Evolutionary conservation across 1,140 invertebrate genomes (phyloP).

Genomic region (Ridgeia piscesae): DNA sequence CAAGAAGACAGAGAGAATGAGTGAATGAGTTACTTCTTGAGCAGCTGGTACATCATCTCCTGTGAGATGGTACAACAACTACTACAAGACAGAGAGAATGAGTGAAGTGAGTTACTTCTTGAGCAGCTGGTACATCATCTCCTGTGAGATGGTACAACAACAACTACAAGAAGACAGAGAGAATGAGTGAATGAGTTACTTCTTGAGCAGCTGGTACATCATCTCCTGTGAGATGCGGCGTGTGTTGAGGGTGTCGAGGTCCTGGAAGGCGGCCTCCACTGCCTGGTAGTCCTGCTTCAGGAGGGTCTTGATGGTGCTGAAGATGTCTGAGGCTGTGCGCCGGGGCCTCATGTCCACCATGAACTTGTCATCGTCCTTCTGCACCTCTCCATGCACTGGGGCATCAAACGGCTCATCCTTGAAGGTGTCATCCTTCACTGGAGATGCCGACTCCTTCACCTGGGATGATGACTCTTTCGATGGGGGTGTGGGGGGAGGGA

Average conservation of each 20-base stretch:
- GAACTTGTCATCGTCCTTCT: constrained; percentile 17
- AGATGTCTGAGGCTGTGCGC: constrained; percentile 43
- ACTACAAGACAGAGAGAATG: no score
- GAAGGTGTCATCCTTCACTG: not conserved
- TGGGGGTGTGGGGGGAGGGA: not conserved
- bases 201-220: constrained; percentile 50
- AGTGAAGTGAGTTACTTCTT: no score
- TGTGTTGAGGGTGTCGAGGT: constrained; percentile 52
- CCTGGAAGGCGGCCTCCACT: constrained; percentile 48
- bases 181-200: not conserved
- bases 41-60: no score
- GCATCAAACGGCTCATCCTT: not conserved
- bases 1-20: no score
- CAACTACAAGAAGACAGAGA: no score
- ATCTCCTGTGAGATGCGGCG: constrained; percentile 50
- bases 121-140: no score
- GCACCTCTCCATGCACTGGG: not conserved
- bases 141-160: no score
- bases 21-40: no score
- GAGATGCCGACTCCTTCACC: not conserved
- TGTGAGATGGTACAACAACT: no score
- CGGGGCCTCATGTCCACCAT: constrained; percentile 30
- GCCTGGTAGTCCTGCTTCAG: constrained; percentile 47
- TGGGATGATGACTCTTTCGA: not conserved
- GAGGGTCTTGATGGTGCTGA: constrained; percentile 49